Evolutionary conservation across 2,113 vertebrate genomes (phyloP).

Genomic region (crab-eating macaque (Macaca fascicularis)): DNA sequence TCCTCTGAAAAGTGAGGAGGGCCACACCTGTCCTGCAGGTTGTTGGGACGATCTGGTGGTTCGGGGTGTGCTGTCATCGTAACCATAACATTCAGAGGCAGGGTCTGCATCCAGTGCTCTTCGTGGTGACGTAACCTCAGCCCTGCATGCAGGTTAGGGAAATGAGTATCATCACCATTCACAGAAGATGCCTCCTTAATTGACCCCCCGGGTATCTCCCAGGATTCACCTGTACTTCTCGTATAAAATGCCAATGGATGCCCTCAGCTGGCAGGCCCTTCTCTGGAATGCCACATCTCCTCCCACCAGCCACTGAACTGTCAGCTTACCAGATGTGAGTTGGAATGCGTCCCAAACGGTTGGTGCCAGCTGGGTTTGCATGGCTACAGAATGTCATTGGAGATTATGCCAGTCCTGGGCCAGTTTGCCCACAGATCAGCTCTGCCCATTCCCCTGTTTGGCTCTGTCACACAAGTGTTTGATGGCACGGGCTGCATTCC

Average conservation of each 20-base stretch:
- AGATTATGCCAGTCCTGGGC: not conserved
- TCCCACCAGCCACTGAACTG: not conserved
- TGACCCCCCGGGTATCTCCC: rapidly evolving
- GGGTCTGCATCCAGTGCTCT: not conserved
- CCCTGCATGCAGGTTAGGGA: not conserved
- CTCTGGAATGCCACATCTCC: not conserved
- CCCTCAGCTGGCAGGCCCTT: not conserved
- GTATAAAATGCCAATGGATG: rapidly evolving
- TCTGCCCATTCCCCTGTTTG: no score
- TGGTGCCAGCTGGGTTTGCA: not conserved
- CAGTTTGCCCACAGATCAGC: not conserved
- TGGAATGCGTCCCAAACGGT: not conserved
- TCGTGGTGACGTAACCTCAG: not conserved
- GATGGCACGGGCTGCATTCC: not conserved
- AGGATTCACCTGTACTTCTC: not conserved
- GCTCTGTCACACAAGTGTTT: not conserved
- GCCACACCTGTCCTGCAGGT: not conserved
- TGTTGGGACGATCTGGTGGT: not conserved
- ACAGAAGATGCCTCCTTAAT: not conserved
- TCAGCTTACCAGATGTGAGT: not conserved
- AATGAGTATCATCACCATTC: not conserved
- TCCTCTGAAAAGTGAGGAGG: not conserved
- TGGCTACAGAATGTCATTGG: not conserved
- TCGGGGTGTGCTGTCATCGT: not conserved
- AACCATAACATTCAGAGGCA: not conserved